phyloP scores from a whole-genome alignment of 2,888 invertebrate genomes.

The Ormyrus rosae region DNA sequence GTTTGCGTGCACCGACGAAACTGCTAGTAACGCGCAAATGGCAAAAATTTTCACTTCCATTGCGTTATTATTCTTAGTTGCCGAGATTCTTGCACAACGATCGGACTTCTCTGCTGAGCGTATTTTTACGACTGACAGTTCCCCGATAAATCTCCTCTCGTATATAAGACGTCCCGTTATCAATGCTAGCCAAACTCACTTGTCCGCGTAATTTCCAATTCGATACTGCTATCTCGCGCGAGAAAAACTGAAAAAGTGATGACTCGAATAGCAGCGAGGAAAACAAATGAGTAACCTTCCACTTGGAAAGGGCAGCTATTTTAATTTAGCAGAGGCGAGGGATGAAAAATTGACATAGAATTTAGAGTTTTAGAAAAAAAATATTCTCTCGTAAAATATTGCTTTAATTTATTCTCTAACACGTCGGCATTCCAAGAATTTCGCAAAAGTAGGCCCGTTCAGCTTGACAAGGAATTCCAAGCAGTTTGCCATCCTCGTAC shows the following conservation, averaged over 20 bases:
- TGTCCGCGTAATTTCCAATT: not conserved
- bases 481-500: slow-evolving; percentile 57
- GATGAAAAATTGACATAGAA: slow-evolving; percentile 8
- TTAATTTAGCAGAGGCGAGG: not conserved
- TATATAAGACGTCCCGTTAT: not conserved
- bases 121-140: slow-evolving; percentile 27
- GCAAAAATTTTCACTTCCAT: not conserved
- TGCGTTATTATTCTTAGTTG: not conserved
- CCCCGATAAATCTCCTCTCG: slow-evolving; percentile 5
- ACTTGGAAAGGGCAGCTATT: not conserved
- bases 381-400: slow-evolving; percentile 45
- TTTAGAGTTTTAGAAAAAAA: not conserved
- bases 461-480: slow-evolving; percentile 54
- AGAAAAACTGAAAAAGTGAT: not conserved
- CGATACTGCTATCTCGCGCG: slow-evolving; percentile 1
- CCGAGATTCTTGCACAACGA: not conserved
- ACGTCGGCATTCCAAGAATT: slow-evolving; percentile 49
- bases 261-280: not conserved
- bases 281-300: not conserved
- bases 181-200: not conserved
- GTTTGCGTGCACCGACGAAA: not conserved
- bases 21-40: not conserved
- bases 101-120: not conserved
- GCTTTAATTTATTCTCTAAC: slow-evolving; percentile 50
- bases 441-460: slow-evolving; percentile 55